These are phyloP conservation scores for Callaeas wilsoni DNA, from an alignment of 2,113 vertebrate genomes.

Conservation along the genomic window DNA sequence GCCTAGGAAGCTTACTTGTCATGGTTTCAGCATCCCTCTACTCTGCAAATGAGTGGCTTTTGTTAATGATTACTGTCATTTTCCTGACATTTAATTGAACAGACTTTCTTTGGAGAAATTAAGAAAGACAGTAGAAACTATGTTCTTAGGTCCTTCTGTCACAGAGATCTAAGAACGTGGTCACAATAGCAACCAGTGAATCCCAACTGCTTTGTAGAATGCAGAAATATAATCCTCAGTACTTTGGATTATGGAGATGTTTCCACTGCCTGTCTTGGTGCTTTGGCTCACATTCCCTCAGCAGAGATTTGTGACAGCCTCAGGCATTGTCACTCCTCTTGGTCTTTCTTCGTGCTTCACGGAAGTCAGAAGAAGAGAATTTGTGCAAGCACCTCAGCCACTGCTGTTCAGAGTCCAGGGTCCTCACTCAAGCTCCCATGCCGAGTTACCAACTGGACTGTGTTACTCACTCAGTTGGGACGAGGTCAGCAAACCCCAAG, in stretches of 20 bases:
- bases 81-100: neutral
- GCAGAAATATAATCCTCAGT: neutral
- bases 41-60: neutral
- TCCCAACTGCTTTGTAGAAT: neutral
- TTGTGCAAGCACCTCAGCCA: neutral
- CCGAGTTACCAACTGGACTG: neutral
- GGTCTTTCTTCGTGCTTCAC: neutral
- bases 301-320: neutral
- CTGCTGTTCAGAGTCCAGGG: neutral
- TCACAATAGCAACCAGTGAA: neutral
- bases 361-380: neutral
- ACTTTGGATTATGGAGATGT: neutral
- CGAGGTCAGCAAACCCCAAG: neutral
- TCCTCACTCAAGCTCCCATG: neutral
- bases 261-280: accelerated
- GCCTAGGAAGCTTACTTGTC: neutral
- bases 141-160: neutral
- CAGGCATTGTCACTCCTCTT: neutral
- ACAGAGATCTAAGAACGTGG: neutral
- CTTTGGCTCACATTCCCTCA: neutral
- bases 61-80: neutral
- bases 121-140: neutral
- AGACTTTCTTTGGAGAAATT: neutral
- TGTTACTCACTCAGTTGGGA: neutral
- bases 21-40: neutral